These are phyloP conservation scores for Danionella dracula DNA, from an alignment of 2,797 vertebrate species.

Conservation along the genomic window DNA sequence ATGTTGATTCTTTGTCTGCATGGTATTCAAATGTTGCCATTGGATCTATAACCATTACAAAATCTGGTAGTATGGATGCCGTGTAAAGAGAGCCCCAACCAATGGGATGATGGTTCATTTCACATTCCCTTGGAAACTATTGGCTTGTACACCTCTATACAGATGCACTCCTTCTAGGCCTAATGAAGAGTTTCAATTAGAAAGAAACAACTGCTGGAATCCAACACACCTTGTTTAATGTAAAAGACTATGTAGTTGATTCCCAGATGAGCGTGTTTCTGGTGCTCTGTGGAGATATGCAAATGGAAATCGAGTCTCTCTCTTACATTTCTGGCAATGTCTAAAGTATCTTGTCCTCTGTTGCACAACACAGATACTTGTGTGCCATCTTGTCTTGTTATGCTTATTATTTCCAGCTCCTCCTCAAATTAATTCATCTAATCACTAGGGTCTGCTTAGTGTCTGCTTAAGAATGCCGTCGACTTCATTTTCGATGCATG, in stretches of 20 bases:
- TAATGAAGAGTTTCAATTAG: too few relatives aligned
- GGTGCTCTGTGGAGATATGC: not conserved
- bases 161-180: too few relatives aligned
- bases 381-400: not conserved
- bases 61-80: too few relatives aligned
- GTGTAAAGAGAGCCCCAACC: too few relatives aligned
- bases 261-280: not conserved
- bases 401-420: constrained; percentile 5
- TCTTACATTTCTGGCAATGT: not conserved
- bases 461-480: constrained; percentile 26
- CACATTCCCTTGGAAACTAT: too few relatives aligned
- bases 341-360: not conserved
- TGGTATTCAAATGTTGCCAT: too few relatives aligned
- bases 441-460: constrained; percentile 5
- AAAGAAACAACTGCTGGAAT: too few relatives aligned
- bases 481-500: constrained; percentile 17
- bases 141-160: too few relatives aligned
- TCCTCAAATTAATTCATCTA: constrained; percentile 13
- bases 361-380: not conserved
- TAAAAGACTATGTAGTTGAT: not conserved
- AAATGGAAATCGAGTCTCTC: not conserved
- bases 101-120: too few relatives aligned
- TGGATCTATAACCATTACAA: too few relatives aligned
- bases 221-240: too few relatives aligned
- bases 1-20: too few relatives aligned